Conservation (phyloP, 2,113 vertebrate species). For the Boleophthalmus pectinirostris region DNA sequence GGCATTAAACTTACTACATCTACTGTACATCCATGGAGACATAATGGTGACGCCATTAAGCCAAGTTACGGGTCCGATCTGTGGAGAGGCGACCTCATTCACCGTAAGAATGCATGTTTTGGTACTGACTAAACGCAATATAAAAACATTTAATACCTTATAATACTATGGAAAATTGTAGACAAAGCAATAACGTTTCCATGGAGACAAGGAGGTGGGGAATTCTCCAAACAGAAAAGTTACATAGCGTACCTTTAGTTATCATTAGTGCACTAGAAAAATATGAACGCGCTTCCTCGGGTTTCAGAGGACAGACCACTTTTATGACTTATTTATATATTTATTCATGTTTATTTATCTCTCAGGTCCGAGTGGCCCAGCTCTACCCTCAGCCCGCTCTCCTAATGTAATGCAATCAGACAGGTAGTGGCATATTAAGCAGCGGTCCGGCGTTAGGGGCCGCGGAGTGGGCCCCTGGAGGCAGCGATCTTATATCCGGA, state of each 20-base stretch:
- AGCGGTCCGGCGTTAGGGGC: constrained; percentile 43
- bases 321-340: constrained; percentile 1
- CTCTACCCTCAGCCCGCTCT: constrained; percentile 16
- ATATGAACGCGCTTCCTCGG: background rate
- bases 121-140: background rate
- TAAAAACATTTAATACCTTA: background rate
- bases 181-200: background rate
- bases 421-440: constrained; percentile 65
- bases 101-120: too few relatives aligned
- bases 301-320: background rate
- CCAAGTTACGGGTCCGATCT: too few relatives aligned
- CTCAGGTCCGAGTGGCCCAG: background rate
- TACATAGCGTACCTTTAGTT: background rate
- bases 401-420: constrained; percentile 43
- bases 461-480: constrained; percentile 55
- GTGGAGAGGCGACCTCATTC: too few relatives aligned
- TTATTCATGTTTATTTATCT: constrained; percentile 12
- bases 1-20: too few relatives aligned
- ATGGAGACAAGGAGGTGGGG: too few relatives aligned
- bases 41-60: too few relatives aligned
- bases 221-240: background rate
- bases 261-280: background rate
- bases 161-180: background rate
- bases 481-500: constrained; percentile 78
- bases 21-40: too few relatives aligned